Conservation (phyloP, 2,888 invertebrate species). For the Athrips mouffetella region DNA sequence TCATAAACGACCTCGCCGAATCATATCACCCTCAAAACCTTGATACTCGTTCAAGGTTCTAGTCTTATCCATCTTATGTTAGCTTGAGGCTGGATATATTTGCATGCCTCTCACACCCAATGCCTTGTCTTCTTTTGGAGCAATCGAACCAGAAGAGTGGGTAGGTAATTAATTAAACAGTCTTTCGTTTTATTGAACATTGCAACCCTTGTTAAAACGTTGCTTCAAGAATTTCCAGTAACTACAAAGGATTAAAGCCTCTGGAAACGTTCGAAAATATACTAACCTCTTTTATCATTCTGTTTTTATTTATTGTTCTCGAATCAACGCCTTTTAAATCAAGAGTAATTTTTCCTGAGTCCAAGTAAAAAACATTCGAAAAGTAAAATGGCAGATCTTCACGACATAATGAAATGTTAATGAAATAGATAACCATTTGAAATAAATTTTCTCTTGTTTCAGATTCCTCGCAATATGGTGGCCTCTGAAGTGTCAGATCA, state of each 20-base stretch:
- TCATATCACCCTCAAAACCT: not conserved
- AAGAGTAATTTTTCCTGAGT: too few species aligned
- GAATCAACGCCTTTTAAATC: too few species aligned
- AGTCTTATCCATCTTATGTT: not conserved
- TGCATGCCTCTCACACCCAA: not conserved
- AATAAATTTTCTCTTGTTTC: constrained; percentile 64
- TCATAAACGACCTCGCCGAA: not conserved
- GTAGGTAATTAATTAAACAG: too few species aligned
- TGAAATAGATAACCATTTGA: not conserved
- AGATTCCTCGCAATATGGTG: constrained; percentile 98
- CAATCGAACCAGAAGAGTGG: constrained; percentile 43
- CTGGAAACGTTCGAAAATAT: too few species aligned
- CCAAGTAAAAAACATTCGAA: too few species aligned
- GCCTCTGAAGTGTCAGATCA: constrained; percentile 94
- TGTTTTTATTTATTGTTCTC: too few species aligned
- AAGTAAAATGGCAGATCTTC: too few species aligned
- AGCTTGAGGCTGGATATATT: not conserved
- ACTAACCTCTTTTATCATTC: too few species aligned
- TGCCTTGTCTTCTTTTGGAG: not conserved
- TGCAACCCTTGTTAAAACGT: too few species aligned
- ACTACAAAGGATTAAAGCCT: too few species aligned
- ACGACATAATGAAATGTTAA: too few species aligned
- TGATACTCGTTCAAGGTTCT: not conserved
- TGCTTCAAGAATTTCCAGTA: too few species aligned
- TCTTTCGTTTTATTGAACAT: constrained; percentile 23